These are phyloP conservation scores for Calonectris borealis DNA, from an alignment of 2,113 vertebrate genomes.

Conservation along the genomic window DNA sequence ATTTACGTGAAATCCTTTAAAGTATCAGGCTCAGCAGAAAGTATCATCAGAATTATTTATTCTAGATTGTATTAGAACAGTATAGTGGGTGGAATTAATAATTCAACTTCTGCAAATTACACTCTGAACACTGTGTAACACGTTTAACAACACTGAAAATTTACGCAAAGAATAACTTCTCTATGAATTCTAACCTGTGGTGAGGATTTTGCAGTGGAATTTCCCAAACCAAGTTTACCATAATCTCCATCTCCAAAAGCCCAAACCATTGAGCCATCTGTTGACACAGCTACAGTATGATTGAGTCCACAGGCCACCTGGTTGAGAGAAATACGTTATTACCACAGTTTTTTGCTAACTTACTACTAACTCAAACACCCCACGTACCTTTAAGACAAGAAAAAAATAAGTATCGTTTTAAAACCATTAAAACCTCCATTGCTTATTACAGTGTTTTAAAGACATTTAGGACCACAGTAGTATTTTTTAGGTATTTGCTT, in stretches of 20 bases:
- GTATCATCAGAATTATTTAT: background rate
- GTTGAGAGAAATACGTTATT: background rate
- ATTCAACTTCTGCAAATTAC: background rate
- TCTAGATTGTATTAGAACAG: background rate
- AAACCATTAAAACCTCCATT: background rate
- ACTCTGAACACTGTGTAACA: background rate
- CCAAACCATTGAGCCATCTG: slow-evolving; percentile 86
- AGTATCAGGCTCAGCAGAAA: background rate
- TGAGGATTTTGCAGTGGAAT: slow-evolving; percentile 86
- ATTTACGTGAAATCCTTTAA: background rate
- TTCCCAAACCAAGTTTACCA: slow-evolving; percentile 84
- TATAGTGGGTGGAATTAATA: background rate
- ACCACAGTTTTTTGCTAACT: background rate
- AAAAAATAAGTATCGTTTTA: background rate
- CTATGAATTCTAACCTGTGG: slow-evolving; percentile 75
- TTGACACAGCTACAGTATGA: slow-evolving; percentile 83
- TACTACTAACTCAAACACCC: background rate
- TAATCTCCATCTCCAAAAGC: slow-evolving; percentile 88
- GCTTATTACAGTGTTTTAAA: background rate
- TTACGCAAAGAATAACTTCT: background rate
- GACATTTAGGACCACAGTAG: background rate
- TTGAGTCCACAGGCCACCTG: slow-evolving; percentile 87
- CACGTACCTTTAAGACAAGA: background rate
- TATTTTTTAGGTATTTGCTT: background rate
- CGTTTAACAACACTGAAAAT: background rate